These are phyloP conservation scores for Seira musarum DNA, from an alignment of 2,888 invertebrate genomes.

Conservation along the genomic window DNA sequence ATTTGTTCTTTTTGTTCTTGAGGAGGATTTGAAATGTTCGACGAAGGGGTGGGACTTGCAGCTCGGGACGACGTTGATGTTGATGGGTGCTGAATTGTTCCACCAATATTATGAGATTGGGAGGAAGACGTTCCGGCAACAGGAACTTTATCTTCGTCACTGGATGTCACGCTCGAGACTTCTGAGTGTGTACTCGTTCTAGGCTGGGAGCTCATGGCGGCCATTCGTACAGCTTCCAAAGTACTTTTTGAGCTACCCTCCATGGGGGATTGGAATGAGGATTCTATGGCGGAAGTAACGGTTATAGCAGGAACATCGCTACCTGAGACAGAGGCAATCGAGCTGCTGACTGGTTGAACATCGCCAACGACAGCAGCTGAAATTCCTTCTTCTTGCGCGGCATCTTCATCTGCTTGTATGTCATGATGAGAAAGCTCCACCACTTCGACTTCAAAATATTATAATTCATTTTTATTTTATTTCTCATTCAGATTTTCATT, in stretches of 20 bases:
- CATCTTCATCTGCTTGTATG: slow-evolving; percentile 53
- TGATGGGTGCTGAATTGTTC: slow-evolving; percentile 57
- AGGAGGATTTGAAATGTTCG: slow-evolving; percentile 43
- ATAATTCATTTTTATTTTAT: too few species aligned
- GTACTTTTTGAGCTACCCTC: slow-evolving; percentile 35
- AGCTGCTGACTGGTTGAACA: slow-evolving; percentile 65
- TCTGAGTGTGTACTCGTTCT: slow-evolving; percentile 48
- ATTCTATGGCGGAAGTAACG: slow-evolving; percentile 62
- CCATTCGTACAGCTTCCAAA: slow-evolving; percentile 33
- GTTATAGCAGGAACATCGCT: slow-evolving; percentile 63
- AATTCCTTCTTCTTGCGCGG: slow-evolving; percentile 47
- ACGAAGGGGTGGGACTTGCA: slow-evolving; percentile 65
- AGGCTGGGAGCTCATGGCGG: slow-evolving; percentile 37
- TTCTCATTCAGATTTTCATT: too few species aligned
- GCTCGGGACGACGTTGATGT: slow-evolving; percentile 65
- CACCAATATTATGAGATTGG: slow-evolving; percentile 24
- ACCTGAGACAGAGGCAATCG: slow-evolving; percentile 43
- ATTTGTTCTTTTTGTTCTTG: slow-evolving; percentile 42
- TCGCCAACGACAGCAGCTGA: slow-evolving; percentile 42
- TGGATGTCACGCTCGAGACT: slow-evolving; percentile 65
- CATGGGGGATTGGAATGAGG: slow-evolving; percentile 40
- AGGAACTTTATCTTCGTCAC: slow-evolving; percentile 67
- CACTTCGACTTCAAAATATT: slow-evolving; percentile 36
- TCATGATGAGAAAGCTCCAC: slow-evolving; percentile 52
- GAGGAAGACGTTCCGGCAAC: slow-evolving; percentile 39